These are phyloP conservation scores for Drosophila lacicola DNA, from an alignment of 2,888 invertebrate species.

Conservation along the genomic window DNA sequence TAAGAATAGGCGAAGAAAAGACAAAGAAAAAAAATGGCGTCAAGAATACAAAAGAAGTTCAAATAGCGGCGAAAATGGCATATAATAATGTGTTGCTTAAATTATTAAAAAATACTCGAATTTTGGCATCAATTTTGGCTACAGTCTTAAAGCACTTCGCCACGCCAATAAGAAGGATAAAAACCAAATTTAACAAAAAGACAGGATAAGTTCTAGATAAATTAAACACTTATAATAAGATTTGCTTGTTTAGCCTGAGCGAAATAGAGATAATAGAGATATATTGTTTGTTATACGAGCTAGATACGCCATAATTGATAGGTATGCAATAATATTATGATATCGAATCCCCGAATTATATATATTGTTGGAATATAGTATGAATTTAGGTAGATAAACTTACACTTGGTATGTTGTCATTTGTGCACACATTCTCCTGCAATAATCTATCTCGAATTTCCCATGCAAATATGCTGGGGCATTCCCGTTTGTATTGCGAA, in stretches of 20 bases:
- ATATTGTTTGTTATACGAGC: too few species aligned
- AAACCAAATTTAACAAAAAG: too few species aligned
- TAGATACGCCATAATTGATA: too few species aligned
- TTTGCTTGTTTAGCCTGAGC: too few species aligned
- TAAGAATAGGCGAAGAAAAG: conserved; percentile 1
- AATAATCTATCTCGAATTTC: conserved; percentile 97
- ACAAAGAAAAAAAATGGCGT: conserved; percentile 41
- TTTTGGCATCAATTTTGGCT: background rate
- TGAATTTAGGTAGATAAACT: conserved; percentile 85
- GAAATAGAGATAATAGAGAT: too few species aligned
- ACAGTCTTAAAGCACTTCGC: too few species aligned
- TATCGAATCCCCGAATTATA: too few species aligned
- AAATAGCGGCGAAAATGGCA: conserved; percentile 24
- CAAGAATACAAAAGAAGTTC: conserved; percentile 37
- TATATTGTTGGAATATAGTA: too few species aligned
- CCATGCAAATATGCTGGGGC: conserved; percentile 99
- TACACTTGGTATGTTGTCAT: conserved; percentile 98
- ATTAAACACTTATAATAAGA: too few species aligned
- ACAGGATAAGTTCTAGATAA: too few species aligned
- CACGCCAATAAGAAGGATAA: too few species aligned
- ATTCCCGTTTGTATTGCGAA: conserved; percentile 97
- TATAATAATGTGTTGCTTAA: conserved; percentile 20
- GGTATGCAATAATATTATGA: too few species aligned
- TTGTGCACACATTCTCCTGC: conserved; percentile 96
- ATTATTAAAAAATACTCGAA: conserved; percentile 14